Evolutionary conservation across 2,113 vertebrate species (phyloP).

Genomic region (Formicarius rufipectus): DNA sequence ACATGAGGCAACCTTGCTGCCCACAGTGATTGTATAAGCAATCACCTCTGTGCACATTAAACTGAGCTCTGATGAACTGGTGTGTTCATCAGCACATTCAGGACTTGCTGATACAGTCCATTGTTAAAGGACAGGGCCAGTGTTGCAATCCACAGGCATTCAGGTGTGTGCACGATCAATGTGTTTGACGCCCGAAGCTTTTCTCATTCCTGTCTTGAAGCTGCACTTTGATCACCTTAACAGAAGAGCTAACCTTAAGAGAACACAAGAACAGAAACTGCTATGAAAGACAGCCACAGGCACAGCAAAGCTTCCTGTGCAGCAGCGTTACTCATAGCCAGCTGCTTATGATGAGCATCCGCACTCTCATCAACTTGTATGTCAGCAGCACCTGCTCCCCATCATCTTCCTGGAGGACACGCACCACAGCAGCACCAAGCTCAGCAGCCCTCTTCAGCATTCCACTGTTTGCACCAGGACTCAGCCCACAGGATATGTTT

Average conservation of each 20-base stretch:
- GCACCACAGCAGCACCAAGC: not conserved
- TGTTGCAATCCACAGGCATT: not conserved
- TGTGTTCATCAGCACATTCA: not conserved
- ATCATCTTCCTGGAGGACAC: constrained; percentile 15
- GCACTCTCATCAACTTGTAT: not conserved
- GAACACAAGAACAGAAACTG: not conserved
- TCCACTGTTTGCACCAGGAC: not conserved
- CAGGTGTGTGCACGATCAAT: accelerated
- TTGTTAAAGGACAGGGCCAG: not conserved
- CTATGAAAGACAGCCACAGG: not conserved
- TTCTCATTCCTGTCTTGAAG: not conserved
- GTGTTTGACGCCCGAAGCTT: not conserved
- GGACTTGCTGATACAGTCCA: not conserved
- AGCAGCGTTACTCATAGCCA: constrained; percentile 26
- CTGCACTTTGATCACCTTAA: not conserved
- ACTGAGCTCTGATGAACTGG: not conserved
- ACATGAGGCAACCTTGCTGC: accelerated
- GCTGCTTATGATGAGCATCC: constrained; percentile 38
- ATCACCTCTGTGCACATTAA: not conserved
- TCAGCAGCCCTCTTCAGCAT: not conserved
- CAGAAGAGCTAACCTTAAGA: constrained; percentile 14
- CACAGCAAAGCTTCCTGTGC: not conserved
- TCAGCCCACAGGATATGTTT: not conserved
- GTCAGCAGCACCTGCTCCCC: constrained; percentile 61
- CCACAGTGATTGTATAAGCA: not conserved